Conservation (phyloP, 2,888 invertebrate genomes). For the Salpingus planirostris region DNA sequence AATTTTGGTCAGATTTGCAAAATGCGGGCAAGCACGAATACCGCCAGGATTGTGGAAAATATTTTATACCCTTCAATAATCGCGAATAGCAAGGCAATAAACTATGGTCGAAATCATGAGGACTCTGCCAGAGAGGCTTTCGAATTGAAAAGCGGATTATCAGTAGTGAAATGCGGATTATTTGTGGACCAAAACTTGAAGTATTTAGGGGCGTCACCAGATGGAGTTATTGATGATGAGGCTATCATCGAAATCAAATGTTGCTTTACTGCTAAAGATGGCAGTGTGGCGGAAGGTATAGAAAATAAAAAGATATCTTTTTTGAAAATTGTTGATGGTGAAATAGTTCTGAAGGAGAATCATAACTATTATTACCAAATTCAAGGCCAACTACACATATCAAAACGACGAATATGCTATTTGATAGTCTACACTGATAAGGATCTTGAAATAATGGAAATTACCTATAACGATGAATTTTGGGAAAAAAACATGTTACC, state of each 20-base stretch:
- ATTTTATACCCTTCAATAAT: background rate
- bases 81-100: background rate
- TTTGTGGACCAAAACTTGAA: constrained; percentile 19
- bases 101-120: constrained; percentile 9
- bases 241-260: constrained; percentile 21
- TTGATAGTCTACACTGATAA: constrained; percentile 1
- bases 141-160: constrained; percentile 6
- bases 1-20: constrained; percentile 2
- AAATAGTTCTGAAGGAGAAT: constrained; percentile 1
- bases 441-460: background rate
- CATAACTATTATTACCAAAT: constrained; percentile 2
- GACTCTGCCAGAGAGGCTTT: constrained; percentile 11
- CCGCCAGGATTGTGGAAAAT: background rate
- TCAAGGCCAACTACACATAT: constrained; percentile 2
- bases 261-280: constrained; percentile 12
- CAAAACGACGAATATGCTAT: constrained; percentile 1
- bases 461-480: background rate
- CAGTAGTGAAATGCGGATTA: constrained; percentile 19
- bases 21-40: background rate
- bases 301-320: constrained; percentile 1
- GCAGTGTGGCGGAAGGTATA: constrained; percentile 2
- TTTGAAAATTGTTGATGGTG: background rate
- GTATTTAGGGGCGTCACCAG: constrained; percentile 19
- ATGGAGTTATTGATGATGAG: constrained; percentile 18
- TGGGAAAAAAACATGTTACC: background rate